Conservation (phyloP, 2,888 invertebrate species). For the Meloe dianella region DNA sequence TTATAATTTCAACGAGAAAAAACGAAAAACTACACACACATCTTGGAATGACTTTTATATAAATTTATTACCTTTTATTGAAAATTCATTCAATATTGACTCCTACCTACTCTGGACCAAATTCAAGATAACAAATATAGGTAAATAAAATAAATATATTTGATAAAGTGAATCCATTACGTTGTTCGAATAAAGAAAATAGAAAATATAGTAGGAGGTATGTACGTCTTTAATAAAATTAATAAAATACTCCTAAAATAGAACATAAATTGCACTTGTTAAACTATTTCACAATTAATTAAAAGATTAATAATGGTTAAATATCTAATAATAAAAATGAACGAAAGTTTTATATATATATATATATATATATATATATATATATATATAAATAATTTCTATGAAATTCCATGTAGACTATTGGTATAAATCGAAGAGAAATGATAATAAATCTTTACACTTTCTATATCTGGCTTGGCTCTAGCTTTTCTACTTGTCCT, state of each 20-base stretch:
- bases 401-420: conserved; percentile 11
- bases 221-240: no score
- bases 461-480: conserved; percentile 17
- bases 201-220: no score
- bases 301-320: conserved; percentile 4
- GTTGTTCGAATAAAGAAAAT: no score
- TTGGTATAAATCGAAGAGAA: conserved; percentile 11
- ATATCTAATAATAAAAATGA: conserved; percentile 12
- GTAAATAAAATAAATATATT: conserved; percentile 29
- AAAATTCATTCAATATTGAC: no score
- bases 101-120: no score
- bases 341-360: background rate
- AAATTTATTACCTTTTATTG: no score
- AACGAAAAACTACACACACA: no score
- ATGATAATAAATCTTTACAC: conserved; percentile 19
- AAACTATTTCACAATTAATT: background rate
- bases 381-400: no score
- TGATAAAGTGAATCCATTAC: conserved; percentile 18
- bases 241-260: no score
- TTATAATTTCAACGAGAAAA: no score
- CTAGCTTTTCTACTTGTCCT: conserved; percentile 17
- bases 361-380: background rate
- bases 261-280: background rate
- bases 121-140: conserved; percentile 11
- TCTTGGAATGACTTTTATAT: no score